A percentile compares a stretch with the other conserved stretches of the same genome.
Evolutionary conservation across 2,797 vertebrate species (phyloP).

Genomic region (Amblyopsis hoosieri): DNA sequence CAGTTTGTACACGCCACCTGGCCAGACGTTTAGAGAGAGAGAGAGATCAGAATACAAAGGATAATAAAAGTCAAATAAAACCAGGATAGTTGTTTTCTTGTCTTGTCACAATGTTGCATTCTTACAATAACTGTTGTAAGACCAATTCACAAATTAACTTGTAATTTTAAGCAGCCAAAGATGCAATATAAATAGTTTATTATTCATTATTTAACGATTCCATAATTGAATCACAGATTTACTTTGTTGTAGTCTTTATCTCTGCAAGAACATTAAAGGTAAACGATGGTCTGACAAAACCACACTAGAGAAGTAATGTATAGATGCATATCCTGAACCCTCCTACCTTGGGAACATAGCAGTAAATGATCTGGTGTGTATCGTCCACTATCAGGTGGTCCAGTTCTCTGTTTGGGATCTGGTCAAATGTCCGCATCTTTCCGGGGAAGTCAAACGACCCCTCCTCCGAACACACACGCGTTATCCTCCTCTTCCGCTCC

Average conservation of each 20-base stretch:
- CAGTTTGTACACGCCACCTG: conserved; percentile 92
- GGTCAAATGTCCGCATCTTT: conserved; percentile 85
- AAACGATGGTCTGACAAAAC: too few relatives aligned
- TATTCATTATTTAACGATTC: too few relatives aligned
- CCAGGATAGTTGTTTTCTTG: neutral
- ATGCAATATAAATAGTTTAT: too few relatives aligned
- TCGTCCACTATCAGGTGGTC: conserved; percentile 94
- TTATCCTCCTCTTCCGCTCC: conserved; percentile 65
- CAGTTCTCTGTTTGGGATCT: conserved; percentile 88
- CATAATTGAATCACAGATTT: too few relatives aligned
- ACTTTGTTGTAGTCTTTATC: too few relatives aligned
- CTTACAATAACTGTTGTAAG: too few relatives aligned
- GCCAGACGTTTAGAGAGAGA: conserved; percentile 10
- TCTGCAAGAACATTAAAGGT: too few relatives aligned
- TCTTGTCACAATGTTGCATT: too few relatives aligned
- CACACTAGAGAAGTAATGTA: neutral
- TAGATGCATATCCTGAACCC: neutral
- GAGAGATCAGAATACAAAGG: neutral
- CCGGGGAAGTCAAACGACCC: conserved; percentile 79
- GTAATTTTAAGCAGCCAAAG: too few relatives aligned
- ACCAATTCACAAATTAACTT: too few relatives aligned
- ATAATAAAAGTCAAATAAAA: neutral
- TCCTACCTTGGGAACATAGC: conserved; percentile 89
- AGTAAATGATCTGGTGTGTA: conserved; percentile 91
- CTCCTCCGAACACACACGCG: conserved; percentile 81